Evolutionary conservation across 2,888 invertebrate species (phyloP).

Genomic region (Nowickia ferox): DNA sequence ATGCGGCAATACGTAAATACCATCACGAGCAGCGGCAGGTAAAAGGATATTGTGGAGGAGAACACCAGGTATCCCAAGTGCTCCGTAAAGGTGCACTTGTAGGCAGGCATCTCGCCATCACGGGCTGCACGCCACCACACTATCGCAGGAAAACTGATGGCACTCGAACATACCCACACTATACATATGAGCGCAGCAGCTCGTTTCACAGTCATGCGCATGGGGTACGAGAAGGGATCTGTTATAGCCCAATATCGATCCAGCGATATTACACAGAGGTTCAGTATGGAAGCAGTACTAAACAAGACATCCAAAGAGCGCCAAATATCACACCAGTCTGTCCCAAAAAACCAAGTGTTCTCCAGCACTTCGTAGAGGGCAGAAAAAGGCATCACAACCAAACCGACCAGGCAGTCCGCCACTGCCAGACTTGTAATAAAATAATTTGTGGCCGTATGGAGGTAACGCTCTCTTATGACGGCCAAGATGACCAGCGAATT

Average conservation of each 20-base stretch:
- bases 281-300: conserved; percentile 98
- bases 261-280: conserved; percentile 97
- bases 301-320: conserved; percentile 98
- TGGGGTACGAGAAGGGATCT: conserved; percentile 98
- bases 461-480: conserved; percentile 94
- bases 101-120: conserved; percentile 90
- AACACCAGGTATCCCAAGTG: conserved; percentile 98
- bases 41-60: conserved; percentile 98
- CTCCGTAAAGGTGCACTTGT: conserved; percentile 97
- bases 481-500: conserved; percentile 97
- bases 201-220: conserved; percentile 94
- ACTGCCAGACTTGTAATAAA: conserved; percentile 98
- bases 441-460: conserved; percentile 98
- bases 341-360: conserved; percentile 96
- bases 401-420: conserved; percentile 97
- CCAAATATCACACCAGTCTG: conserved; percentile 99
- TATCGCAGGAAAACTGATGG: conserved; percentile 99
- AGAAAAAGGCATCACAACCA: conserved; percentile 99
- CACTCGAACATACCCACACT: conserved; percentile 98
- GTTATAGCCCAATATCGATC: conserved; percentile 99
- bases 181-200: conserved; percentile 94
- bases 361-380: conserved; percentile 94
- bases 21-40: conserved; percentile 98
- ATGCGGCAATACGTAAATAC: conserved; percentile 98
- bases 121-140: conserved; percentile 97